A percentile compares a stretch with the other conserved stretches of the same genome.
These are phyloP conservation scores for Phengaris alcon DNA, from an alignment of 2,888 invertebrate genomes.

Conservation along the genomic window DNA sequence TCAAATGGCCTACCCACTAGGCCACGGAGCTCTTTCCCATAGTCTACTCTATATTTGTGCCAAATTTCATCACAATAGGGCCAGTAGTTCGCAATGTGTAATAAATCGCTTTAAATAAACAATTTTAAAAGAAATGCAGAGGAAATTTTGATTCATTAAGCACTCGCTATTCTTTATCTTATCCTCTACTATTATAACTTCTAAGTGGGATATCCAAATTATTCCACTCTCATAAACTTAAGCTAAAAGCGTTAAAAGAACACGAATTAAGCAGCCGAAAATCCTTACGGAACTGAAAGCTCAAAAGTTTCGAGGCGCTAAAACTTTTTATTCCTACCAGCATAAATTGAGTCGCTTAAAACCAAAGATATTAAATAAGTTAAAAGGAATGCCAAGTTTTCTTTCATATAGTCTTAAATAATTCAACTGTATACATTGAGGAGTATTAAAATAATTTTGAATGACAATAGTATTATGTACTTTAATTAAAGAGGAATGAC, in stretches of 20 bases:
- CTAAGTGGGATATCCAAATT: constrained; percentile 31
- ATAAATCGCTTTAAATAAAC: neutral
- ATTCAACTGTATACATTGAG: neutral
- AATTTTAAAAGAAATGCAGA: neutral
- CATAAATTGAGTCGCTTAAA: constrained; percentile 53
- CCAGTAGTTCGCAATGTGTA: too few species aligned
- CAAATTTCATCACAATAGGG: too few species aligned
- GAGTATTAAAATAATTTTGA: neutral
- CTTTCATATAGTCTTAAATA: constrained; percentile 20
- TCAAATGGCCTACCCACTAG: too few species aligned
- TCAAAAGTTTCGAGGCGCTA: constrained; percentile 46
- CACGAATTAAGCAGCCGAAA: constrained; percentile 36
- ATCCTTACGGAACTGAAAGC: constrained; percentile 35
- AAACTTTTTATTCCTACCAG: constrained; percentile 56
- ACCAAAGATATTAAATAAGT: constrained; percentile 62
- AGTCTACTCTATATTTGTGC: too few species aligned
- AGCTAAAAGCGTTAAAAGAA: constrained; percentile 38
- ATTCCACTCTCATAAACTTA: constrained; percentile 32
- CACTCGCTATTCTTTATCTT: neutral
- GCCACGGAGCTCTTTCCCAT: too few species aligned
- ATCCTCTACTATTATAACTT: constrained; percentile 14
- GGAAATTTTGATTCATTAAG: neutral
- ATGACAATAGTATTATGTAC: too few species aligned
- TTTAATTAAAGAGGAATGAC: too few species aligned
- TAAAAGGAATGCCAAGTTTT: constrained; percentile 47